Evolutionary conservation across 2,113 vertebrate species (phyloP), one percentile per base, ranked within the genome.

Genomic region (Halichoerus grypus): DNA sequence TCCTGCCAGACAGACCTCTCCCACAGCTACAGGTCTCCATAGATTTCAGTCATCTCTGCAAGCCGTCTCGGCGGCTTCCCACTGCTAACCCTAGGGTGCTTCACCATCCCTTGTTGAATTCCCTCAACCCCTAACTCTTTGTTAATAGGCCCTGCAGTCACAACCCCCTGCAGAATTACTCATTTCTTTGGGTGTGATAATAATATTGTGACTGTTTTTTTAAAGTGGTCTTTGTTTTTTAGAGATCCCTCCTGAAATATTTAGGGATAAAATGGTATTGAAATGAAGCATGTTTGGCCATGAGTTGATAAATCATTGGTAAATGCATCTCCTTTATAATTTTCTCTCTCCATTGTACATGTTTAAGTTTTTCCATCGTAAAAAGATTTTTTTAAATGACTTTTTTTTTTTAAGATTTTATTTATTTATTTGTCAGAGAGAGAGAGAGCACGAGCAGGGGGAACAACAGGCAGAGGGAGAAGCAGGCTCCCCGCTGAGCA

Each of bases 291-390:
- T 67, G 14, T 94, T 85, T 95, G 74, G 15, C 13, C 72, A 15
- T 88, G 71, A 92, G 33, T 82, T 83, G 31, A 59, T 84, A 19
- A 74, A 59, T 84, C 16, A 74, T 13, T n/a, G 36, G 15, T 61
- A 42, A 53, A 53, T 61, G 31, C 11, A 19, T 77, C 42, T 76
- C 81, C n/a, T 36, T 67, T 91, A 76, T 53, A 53, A 88, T 88
- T 69, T 85, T 89, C 61, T 71, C 31, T 88, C 51, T 77, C 33
- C 11, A 61, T 95, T 86, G 16, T 15, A 49, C 33, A 80, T 36
- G 22, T 82, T 97, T 91, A 63, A 94, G 67, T 86, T n/a, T 79
- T 80, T 85, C 49, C 59, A 86, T 28, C 13, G 24, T 67, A 59
- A 81, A 92, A 55, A 71, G 2, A 82, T 28, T 84, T 88, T 77